Evolutionary conservation across 2,888 invertebrate genomes (phyloP).

Genomic region (Hypolimnas misippus): DNA sequence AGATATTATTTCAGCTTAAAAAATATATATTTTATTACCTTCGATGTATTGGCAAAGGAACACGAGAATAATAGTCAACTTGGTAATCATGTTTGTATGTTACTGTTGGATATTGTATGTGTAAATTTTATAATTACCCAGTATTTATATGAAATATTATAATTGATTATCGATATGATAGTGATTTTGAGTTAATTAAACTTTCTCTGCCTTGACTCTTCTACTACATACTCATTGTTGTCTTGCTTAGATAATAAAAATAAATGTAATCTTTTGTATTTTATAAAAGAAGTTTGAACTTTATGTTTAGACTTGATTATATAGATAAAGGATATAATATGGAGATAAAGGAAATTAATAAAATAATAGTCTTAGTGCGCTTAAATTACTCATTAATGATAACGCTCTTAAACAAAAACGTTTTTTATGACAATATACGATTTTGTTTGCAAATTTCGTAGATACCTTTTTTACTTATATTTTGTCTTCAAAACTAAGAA

Average conservation of each 20-base stretch:
- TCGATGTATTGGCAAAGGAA: neutral
- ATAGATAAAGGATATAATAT: no score
- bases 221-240: no score
- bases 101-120: constrained; percentile 7
- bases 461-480: no score
- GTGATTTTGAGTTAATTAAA: no score
- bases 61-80: constrained; percentile 20
- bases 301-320: neutral
- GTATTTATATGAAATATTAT: constrained; percentile 30
- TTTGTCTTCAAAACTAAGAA: no score
- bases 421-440: no score
- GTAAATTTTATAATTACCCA: neutral
- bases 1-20: neutral
- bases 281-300: neutral
- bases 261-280: no score
- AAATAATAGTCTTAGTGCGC: neutral
- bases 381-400: neutral
- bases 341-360: neutral
- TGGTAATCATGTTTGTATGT: constrained; percentile 26
- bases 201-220: no score
- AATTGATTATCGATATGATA: constrained; percentile 22
- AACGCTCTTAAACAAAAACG: neutral
- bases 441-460: no score
- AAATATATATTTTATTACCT: constrained; percentile 22
- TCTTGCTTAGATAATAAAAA: no score